Evolutionary conservation across 2,113 vertebrate species (phyloP).

Genomic region (Speoplatyrhinus poulsoni): DNA sequence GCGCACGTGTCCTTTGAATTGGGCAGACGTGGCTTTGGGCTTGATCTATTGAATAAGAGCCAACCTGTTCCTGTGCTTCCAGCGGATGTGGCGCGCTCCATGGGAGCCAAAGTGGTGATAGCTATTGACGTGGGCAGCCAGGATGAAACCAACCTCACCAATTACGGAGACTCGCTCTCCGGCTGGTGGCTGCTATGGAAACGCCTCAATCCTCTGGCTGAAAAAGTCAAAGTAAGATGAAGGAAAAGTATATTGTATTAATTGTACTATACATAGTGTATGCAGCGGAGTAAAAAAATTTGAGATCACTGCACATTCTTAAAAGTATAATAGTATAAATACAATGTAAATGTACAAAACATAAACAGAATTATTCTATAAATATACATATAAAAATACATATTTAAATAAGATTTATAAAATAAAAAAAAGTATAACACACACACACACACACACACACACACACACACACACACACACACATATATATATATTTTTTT

Average conservation of each 20-base stretch:
- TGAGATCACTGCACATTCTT: no score
- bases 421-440: no score
- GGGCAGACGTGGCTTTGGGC: background rate
- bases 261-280: background rate
- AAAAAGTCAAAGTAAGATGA: constrained; percentile 88
- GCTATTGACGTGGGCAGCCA: constrained; percentile 94
- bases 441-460: no score
- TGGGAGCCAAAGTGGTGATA: constrained; percentile 93
- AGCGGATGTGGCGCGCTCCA: constrained; percentile 93
- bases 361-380: no score
- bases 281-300: no score
- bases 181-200: constrained; percentile 99
- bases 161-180: constrained; percentile 90
- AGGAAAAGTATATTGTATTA: constrained; percentile 20
- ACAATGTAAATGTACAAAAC: no score
- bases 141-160: constrained; percentile 94
- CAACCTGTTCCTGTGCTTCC: background rate
- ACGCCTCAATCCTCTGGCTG: constrained; percentile 89
- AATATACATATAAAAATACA: no score
- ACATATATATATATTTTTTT: no score
- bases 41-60: background rate
- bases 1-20: no score
- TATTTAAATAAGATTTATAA: constrained; percentile 5
- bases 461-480: no score
- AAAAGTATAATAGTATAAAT: no score